A percentile compares a stretch with the other conserved stretches of the same genome.
Conservation (phyloP, 2,888 invertebrate species). For the Drosophila picticornis region DNA sequence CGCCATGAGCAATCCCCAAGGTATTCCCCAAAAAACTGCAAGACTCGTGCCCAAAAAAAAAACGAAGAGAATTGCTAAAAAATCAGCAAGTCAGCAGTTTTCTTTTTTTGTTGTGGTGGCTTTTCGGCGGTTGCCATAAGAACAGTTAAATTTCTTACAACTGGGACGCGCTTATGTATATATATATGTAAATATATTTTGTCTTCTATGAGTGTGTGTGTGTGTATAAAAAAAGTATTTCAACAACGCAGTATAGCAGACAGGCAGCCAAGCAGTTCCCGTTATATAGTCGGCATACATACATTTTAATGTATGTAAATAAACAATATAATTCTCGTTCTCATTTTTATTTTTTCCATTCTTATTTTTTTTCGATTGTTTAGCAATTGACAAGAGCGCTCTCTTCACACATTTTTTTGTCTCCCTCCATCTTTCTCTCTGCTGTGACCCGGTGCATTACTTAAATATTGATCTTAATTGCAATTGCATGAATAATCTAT, state of each 20-base stretch:
- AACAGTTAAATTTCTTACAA: constrained; percentile 67
- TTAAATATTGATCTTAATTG: constrained; percentile 73
- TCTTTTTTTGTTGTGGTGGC: constrained; percentile 43
- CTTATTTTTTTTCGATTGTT: constrained; percentile 52
- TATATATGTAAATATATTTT: constrained; percentile 11
- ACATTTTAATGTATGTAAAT: constrained; percentile 45
- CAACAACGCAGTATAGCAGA: constrained; percentile 50
- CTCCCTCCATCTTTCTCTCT: background rate
- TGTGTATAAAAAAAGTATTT: constrained; percentile 53
- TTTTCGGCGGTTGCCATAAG: constrained; percentile 63
- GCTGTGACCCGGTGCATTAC: constrained; percentile 55
- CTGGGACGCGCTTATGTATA: constrained; percentile 38
- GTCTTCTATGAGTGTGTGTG: background rate
- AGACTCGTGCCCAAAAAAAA: constrained; percentile 22
- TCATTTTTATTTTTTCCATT: constrained; percentile 24
- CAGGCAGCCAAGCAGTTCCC: constrained; percentile 30
- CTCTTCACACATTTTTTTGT: constrained; percentile 1
- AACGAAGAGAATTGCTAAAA: constrained; percentile 15
- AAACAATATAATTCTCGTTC: constrained; percentile 47
- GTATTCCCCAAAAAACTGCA: constrained; percentile 67
- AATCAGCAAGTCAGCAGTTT: constrained; percentile 59
- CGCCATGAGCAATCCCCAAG: constrained; percentile 66
- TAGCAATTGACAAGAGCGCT: constrained; percentile 53
- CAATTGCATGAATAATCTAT: constrained; percentile 34
- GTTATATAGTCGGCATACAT: constrained; percentile 38